Conservation (phyloP, 1,140 invertebrate species). For the Drosophila baimaii region DNA sequence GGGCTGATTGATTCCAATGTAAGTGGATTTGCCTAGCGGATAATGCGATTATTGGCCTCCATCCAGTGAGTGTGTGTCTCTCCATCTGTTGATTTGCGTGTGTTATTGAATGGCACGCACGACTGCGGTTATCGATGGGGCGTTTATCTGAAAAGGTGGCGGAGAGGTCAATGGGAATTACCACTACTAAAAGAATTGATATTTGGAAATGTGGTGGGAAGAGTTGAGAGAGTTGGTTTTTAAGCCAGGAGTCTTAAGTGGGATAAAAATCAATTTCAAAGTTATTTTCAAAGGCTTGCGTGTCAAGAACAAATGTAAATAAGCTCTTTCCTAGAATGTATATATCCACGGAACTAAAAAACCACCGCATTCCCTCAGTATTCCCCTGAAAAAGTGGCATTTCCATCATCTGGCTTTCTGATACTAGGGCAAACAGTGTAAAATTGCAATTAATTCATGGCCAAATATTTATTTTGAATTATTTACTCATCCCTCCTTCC, state of each 20-base stretch:
- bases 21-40: slow-evolving; percentile 65
- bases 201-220: neutral
- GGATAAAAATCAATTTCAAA: neutral
- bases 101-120: slow-evolving; percentile 33
- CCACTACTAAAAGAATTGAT: slow-evolving; percentile 14
- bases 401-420: slow-evolving; percentile 39
- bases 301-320: neutral
- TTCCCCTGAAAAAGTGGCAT: slow-evolving; percentile 6
- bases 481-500: slow-evolving; percentile 19
- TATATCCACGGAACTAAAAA: neutral
- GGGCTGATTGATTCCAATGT: slow-evolving; percentile 71
- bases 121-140: slow-evolving; percentile 39
- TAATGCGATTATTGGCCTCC: slow-evolving; percentile 70
- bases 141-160: slow-evolving; percentile 17
- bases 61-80: slow-evolving; percentile 19
- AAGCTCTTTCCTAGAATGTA: neutral
- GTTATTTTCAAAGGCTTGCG: neutral
- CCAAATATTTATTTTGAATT: slow-evolving; percentile 46
- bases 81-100: slow-evolving; percentile 30
- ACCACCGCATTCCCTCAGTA: too few species aligned
- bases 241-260: neutral
- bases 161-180: slow-evolving; percentile 3
- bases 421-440: slow-evolving; percentile 39
- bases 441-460: slow-evolving; percentile 55
- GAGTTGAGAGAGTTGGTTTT: neutral